phyloP scores from a whole-genome alignment of 37 sponge, comb jelly and placozoan species.

The Mnemiopsis leidyi region DNA sequence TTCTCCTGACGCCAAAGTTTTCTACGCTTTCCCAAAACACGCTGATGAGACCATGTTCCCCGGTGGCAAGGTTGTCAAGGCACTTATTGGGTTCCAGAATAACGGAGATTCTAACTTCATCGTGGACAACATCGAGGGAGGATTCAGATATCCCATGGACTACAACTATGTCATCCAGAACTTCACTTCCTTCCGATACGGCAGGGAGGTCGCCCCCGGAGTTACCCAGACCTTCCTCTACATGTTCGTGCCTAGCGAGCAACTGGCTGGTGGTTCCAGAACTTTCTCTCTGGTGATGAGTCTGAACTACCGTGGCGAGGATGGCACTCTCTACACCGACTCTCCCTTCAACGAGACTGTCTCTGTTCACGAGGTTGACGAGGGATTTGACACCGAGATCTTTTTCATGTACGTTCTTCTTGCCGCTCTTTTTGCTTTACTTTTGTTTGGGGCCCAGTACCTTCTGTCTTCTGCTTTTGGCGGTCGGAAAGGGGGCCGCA shows the following conservation, averaged over 20 bases:
- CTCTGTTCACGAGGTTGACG: constrained; percentile 84
- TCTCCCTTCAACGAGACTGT: constrained; percentile 95
- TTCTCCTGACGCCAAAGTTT: constrained; percentile 74
- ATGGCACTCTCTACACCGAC: constrained; percentile 77
- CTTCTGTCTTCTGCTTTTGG: constrained; percentile 32
- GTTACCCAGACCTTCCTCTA: constrained; percentile 51
- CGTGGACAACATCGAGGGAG: constrained; percentile 64
- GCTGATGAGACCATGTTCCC: constrained; percentile 56
- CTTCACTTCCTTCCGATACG: constrained; percentile 68
- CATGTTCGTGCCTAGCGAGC: constrained; percentile 54
- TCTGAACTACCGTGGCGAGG: constrained; percentile 67
- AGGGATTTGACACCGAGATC: constrained; percentile 88
- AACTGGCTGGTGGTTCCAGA: constrained; percentile 44
- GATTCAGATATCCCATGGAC: constrained; percentile 83
- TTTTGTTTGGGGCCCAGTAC: constrained; percentile 56
- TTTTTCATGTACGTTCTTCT: constrained; percentile 49
- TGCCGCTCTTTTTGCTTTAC: constrained; percentile 36
- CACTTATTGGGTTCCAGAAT: constrained; percentile 65
- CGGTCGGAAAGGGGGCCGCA: not conserved
- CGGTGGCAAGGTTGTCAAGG: constrained; percentile 26
- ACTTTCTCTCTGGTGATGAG: constrained; percentile 45
- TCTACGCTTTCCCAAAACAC: constrained; percentile 72
- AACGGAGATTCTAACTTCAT: constrained; percentile 50
- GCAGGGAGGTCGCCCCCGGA: constrained; percentile 23
- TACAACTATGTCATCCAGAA: constrained; percentile 91